These are phyloP conservation scores for Euphonia xanthogaster DNA, from an alignment of 2,797 vertebrate species.

Conservation along the genomic window DNA sequence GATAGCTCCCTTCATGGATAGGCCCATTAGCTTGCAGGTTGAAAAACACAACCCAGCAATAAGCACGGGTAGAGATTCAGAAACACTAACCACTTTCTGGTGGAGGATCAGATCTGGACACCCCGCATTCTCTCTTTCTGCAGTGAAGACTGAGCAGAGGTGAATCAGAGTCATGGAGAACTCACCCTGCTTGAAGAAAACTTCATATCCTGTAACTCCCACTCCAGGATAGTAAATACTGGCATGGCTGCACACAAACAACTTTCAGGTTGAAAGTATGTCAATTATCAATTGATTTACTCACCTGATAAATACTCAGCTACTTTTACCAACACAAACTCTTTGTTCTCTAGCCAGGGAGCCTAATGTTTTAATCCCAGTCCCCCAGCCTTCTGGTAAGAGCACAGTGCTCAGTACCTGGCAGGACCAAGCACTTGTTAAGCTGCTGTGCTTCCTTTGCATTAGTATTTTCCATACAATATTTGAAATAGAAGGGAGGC, in stretches of 20 bases:
- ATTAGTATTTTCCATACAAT: slow-evolving; percentile 1
- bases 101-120: not conserved
- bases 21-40: not conserved
- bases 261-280: not conserved
- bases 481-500: not conserved
- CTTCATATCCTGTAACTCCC: not conserved
- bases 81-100: not conserved
- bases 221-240: not conserved
- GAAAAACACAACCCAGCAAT: not conserved
- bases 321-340: not conserved
- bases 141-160: not conserved
- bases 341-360: not conserved
- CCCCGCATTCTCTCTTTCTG: not conserved
- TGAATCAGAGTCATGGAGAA: not conserved
- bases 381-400: not conserved
- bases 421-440: not conserved
- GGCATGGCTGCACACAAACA: not conserved
- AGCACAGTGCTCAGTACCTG: not conserved
- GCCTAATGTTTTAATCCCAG: not conserved
- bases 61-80: not conserved
- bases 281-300: not conserved
- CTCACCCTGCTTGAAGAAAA: not conserved
- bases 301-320: not conserved
- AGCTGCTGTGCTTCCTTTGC: slow-evolving; percentile 9
- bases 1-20: not conserved